Evolutionary conservation across 2,797 vertebrate species (phyloP).

Genomic region (Galago senegalensis): DNA sequence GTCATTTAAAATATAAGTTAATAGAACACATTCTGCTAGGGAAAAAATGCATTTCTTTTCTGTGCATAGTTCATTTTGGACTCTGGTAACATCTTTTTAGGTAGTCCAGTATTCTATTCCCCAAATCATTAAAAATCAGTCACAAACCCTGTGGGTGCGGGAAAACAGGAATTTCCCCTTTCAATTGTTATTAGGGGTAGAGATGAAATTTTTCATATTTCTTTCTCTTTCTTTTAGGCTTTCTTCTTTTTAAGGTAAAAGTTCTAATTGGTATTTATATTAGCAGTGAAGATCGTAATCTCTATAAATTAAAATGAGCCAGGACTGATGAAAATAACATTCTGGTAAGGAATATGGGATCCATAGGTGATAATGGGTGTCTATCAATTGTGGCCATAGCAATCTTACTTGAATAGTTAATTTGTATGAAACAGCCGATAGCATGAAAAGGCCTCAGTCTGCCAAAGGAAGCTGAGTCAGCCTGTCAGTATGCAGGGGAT

Average conservation of each 20-base stretch:
- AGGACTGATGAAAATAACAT: neutral
- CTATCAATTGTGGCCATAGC: neutral
- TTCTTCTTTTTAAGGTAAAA: constrained; percentile 44
- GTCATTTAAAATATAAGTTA: constrained; percentile 68
- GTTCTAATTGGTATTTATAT: neutral
- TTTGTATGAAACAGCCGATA: no score
- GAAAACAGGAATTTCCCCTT: neutral
- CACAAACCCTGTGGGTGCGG: neutral
- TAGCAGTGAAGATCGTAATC: constrained; percentile 25
- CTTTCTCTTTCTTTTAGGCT: constrained; percentile 27
- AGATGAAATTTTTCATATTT: neutral
- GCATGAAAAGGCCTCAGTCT: neutral
- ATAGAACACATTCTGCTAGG: neutral
- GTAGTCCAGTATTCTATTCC: neutral
- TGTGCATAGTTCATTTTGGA: constrained; percentile 40
- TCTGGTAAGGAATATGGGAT: neutral
- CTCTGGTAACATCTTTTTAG: neutral
- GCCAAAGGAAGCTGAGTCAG: neutral
- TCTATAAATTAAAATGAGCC: constrained; percentile 6
- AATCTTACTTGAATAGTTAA: neutral
- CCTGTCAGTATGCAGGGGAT: neutral
- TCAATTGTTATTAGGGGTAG: neutral
- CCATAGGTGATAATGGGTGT: neutral
- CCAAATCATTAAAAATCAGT: constrained; percentile 20
- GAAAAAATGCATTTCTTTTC: constrained; percentile 8